A percentile compares a stretch with the other conserved stretches of the same genome.
Evolutionary conservation across 2,888 invertebrate species (phyloP).

Genomic region (Orthosia gracilis): DNA sequence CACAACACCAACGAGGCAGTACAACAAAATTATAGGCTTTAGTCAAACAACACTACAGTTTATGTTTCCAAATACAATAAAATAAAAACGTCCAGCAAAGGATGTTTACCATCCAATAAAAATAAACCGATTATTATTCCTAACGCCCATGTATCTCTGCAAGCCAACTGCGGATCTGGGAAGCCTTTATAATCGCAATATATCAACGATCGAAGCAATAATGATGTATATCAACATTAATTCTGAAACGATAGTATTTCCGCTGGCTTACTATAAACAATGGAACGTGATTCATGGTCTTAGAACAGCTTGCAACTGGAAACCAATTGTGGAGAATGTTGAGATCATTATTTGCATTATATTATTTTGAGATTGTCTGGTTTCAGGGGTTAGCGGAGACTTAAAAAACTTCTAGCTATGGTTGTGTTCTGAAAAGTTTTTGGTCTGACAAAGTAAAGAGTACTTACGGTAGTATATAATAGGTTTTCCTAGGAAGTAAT

Average conservation of each 20-base stretch:
- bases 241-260: conserved; percentile 40
- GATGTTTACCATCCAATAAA: neutral
- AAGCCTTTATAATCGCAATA: conserved; percentile 14
- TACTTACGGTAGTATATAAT: too few species aligned
- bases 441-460: neutral
- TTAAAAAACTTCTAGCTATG: neutral
- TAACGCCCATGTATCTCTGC: neutral
- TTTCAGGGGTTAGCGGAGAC: neutral
- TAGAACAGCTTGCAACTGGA: conserved; percentile 48
- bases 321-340: conserved; percentile 25
- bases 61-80: neutral
- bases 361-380: conserved; percentile 51
- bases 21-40: too few species aligned
- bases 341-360: conserved; percentile 60
- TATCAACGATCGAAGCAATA: conserved; percentile 12
- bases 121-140: neutral
- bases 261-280: conserved; percentile 48
- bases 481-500: too few species aligned
- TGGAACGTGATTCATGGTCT: conserved; percentile 47
- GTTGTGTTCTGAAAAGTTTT: neutral
- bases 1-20: too few species aligned
- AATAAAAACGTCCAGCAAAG: neutral
- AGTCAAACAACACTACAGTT: too few species aligned
- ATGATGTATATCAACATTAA: conserved; percentile 31
- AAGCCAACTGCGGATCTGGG: conserved; percentile 12